Conservation (phyloP, 2,797 vertebrate species). For the Vireo griseus region DNA sequence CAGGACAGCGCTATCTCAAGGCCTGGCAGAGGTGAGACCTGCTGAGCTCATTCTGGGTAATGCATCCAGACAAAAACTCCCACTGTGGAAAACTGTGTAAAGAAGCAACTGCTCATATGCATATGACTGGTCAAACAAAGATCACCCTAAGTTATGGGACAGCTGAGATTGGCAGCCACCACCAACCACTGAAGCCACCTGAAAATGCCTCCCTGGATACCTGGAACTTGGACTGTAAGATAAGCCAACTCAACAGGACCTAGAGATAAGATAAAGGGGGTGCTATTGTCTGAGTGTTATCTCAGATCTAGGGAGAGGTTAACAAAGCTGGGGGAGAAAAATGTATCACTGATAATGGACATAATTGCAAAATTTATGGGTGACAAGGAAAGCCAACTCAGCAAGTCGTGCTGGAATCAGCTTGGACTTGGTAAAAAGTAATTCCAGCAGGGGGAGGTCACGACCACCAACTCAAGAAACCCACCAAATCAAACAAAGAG, state of each 20-base stretch:
- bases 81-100: background rate
- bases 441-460: background rate
- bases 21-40: background rate
- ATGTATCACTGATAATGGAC: background rate
- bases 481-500: background rate
- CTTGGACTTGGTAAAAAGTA: background rate
- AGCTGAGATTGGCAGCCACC: background rate
- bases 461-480: background rate
- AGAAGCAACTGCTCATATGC: background rate
- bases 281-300: background rate
- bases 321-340: background rate
- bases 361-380: background rate
- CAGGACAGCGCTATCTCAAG: rapidly evolving
- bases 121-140: background rate
- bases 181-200: background rate
- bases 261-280: background rate
- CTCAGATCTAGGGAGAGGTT: background rate
- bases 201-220: background rate
- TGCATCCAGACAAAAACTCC: background rate
- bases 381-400: background rate
- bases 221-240: background rate
- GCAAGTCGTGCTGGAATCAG: background rate
- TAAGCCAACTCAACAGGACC: background rate
- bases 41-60: background rate
- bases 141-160: background rate